Base-by-base conservation (phyloP, 1,140 invertebrate species). In the Campoletis sonorensis region DNA sequence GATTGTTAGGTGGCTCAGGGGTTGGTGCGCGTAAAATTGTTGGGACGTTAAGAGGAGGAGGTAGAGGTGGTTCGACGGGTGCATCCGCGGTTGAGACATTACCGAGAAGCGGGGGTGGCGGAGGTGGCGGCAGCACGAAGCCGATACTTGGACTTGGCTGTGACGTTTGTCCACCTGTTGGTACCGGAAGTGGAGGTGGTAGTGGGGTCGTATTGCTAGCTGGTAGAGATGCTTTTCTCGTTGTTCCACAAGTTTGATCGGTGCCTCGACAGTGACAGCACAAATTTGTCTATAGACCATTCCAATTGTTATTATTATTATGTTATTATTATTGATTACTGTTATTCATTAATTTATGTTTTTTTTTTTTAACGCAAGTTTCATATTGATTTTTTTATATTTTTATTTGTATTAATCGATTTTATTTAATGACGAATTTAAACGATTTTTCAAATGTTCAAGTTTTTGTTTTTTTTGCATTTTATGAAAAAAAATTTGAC, bases 221-320 rank as follows among this genome's bases (percentile, higher is more conserved):
- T 21, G 87, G 87, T 27, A 90, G 71, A 15, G 91, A 92, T 27
- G 88, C 86, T 76, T 92, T 92, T 26, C 91, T 87, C 11, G 90
- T 86, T 33, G 88, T 83, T 13, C 86, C 87, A 64, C 89, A 88
- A 15, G 88, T 88, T 79, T 91, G 90, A 77, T 92, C 91, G 81
- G 87, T 80, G 7, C 84, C 89, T 85, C 91, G 90, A 82, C 92
- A 93, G 58, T 92, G 91, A 80, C 92, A 93, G 79, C 92, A 92
- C 80, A 93, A 87, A 86, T 93, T 93, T 83, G 90, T 88, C 89
- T 92, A 81, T 45, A 45, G 3, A 7, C 30, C 30, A 33, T 33
- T 33, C 30, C 2, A 33, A 33, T 33, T 33, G 7, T 33, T 33
- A 33, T 33, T 33, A 4, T 33, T 33, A 33, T 33, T 33, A 33